A percentile compares a stretch with the other conserved stretches of the same genome.
Conservation (phyloP, 1,140 invertebrate species). For the Drosophila asahinai region DNA sequence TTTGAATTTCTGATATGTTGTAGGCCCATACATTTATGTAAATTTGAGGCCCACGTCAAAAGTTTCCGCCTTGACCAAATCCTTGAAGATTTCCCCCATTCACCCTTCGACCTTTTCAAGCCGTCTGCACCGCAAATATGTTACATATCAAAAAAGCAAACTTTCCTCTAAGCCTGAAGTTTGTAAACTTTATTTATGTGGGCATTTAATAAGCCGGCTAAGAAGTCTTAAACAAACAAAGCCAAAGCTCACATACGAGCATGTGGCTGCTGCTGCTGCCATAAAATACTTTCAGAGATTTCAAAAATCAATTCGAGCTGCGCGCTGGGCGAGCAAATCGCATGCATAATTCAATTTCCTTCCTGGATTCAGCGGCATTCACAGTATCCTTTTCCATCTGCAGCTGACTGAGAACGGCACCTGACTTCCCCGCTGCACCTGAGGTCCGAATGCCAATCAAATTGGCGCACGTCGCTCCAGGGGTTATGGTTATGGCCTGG, state of each 20-base stretch:
- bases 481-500: slow-evolving; percentile 38
- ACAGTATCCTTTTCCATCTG: slow-evolving; percentile 11
- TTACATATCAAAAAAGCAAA: slow-evolving; percentile 22
- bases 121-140: slow-evolving; percentile 33
- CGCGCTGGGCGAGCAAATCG: slow-evolving; percentile 48
- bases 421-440: slow-evolving; percentile 21
- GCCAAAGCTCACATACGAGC: slow-evolving; percentile 5
- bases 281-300: slow-evolving; percentile 41
- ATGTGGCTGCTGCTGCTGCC: background rate
- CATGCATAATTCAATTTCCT: slow-evolving; percentile 74
- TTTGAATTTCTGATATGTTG: slow-evolving; percentile 8
- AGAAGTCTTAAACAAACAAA: slow-evolving; percentile 18
- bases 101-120: slow-evolving; percentile 1
- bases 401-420: slow-evolving; percentile 21
- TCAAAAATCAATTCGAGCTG: slow-evolving; percentile 39
- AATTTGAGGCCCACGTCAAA: slow-evolving; percentile 28
- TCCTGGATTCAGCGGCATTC: slow-evolving; percentile 8
- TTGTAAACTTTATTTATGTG: slow-evolving; percentile 18
- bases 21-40: slow-evolving; percentile 21
- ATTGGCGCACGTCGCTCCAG: slow-evolving; percentile 71
- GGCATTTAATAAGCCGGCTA: slow-evolving; percentile 23
- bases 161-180: slow-evolving; percentile 31
- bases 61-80: slow-evolving; percentile 29
- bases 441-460: slow-evolving; percentile 71
- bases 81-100: slow-evolving; percentile 6